phyloP scores from a whole-genome alignment of 2,888 invertebrate species.

The Terebella lapidaria region DNA sequence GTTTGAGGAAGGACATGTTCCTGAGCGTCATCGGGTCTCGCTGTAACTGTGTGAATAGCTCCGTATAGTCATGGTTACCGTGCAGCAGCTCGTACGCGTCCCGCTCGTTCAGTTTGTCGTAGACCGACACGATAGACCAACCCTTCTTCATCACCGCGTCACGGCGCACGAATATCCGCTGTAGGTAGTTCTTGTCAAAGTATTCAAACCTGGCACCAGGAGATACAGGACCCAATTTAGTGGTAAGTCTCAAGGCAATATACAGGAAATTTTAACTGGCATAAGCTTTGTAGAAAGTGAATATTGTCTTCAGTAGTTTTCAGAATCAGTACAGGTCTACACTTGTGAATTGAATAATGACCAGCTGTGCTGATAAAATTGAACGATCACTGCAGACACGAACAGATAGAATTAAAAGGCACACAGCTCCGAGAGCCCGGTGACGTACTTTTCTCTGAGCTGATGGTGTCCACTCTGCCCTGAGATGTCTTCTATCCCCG shows the following conservation, averaged over 20 bases:
- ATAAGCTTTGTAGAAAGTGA: no score
- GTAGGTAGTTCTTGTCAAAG: background rate
- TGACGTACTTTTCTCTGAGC: slow-evolving; percentile 28
- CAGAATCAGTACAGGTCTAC: no score
- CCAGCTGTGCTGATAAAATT: no score
- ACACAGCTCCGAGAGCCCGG: no score
- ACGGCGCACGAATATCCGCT: background rate
- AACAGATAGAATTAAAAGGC: no score
- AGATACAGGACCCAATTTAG: no score
- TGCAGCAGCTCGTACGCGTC: background rate
- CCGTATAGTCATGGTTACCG: background rate
- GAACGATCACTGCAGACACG: no score
- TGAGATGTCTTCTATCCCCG: slow-evolving; percentile 56
- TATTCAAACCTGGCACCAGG: background rate
- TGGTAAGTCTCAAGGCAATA: no score
- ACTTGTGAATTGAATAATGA: no score
- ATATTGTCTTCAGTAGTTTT: no score
- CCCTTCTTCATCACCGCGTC: background rate
- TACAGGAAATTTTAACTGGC: no score
- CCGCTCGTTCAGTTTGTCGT: background rate
- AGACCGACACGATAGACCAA: background rate
- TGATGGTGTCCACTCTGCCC: slow-evolving; percentile 52
- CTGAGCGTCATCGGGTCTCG: background rate
- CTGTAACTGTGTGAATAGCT: background rate
- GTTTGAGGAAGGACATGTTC: background rate